phyloP scores from a whole-genome alignment of 2,797 vertebrate species.

The Pseudochaenichthys georgianus region DNA sequence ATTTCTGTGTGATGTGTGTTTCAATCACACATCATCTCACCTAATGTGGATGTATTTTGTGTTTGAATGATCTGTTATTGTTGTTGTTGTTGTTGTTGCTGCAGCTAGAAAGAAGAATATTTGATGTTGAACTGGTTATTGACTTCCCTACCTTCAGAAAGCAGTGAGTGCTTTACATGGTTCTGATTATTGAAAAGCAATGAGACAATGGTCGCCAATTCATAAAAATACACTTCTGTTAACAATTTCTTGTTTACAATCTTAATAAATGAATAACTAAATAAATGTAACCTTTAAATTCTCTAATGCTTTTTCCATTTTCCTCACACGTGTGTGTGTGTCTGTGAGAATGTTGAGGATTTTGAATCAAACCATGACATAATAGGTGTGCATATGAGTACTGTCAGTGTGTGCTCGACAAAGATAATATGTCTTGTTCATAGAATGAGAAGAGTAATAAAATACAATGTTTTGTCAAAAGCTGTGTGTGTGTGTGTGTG shows the following conservation, averaged over 20 bases:
- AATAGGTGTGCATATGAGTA: too few species aligned
- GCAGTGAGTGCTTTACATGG: neutral
- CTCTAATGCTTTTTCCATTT: too few species aligned
- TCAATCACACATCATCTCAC: neutral
- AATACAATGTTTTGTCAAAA: neutral
- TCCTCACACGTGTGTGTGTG: too few species aligned
- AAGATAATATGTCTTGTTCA: slow-evolving; percentile 4
- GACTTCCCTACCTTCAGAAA: neutral
- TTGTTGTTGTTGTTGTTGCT: too few species aligned
- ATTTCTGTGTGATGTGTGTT: too few species aligned
- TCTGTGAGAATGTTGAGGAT: neutral
- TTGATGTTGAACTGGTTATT: too few species aligned
- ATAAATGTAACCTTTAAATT: too few species aligned
- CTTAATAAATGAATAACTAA: neutral
- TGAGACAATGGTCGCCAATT: neutral
- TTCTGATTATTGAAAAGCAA: neutral
- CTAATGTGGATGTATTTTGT: neutral
- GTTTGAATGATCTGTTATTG: too few species aligned
- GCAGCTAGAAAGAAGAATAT: too few species aligned
- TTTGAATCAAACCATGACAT: neutral
- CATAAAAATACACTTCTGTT: neutral
- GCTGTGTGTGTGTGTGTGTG: neutral
- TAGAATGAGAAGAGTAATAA: neutral
- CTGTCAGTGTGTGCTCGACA: neutral
- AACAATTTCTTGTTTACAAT: neutral